phyloP scores from a whole-genome alignment of 1,140 invertebrate genomes.

The Drosophila tristis region DNA sequence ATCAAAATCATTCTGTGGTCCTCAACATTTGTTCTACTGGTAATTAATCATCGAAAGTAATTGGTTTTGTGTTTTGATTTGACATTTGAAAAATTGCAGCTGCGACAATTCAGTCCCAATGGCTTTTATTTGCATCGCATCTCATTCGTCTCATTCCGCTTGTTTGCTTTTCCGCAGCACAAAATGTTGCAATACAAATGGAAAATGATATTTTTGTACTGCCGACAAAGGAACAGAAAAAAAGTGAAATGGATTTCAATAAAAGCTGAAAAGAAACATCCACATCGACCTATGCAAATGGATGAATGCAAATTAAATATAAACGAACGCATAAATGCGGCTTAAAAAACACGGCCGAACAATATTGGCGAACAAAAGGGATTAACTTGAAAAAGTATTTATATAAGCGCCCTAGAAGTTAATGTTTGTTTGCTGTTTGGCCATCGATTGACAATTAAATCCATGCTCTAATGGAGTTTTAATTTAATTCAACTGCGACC shows the following conservation, averaged over 20 bases:
- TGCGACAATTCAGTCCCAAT: slow-evolving; percentile 66
- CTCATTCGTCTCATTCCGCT: background rate
- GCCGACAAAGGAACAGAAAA: slow-evolving; percentile 2
- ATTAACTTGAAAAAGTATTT: slow-evolving; percentile 28
- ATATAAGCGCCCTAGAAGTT: slow-evolving; percentile 24
- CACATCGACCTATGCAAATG: slow-evolving; percentile 29
- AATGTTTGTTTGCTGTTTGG: slow-evolving; percentile 1
- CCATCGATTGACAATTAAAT: slow-evolving; percentile 12
- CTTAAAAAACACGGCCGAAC: slow-evolving; percentile 17
- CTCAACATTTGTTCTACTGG: slow-evolving; percentile 59
- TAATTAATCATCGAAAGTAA: slow-evolving; percentile 80
- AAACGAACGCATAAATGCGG: slow-evolving; percentile 45
- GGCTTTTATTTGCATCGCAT: slow-evolving; percentile 18
- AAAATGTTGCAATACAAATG: slow-evolving; percentile 12
- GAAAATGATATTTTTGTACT: slow-evolving; percentile 2
- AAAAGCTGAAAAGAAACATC: too few species aligned
- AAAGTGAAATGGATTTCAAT: too few species aligned
- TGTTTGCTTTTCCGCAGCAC: slow-evolving; percentile 10
- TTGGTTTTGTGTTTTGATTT: slow-evolving; percentile 81
- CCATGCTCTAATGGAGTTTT: background rate
- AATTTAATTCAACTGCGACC: slow-evolving; percentile 20
- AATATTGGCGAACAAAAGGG: slow-evolving; percentile 25
- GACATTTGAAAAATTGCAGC: slow-evolving; percentile 80
- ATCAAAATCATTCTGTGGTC: slow-evolving; percentile 79
- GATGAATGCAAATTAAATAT: slow-evolving; percentile 57